Base-by-base conservation (phyloP, 2,113 vertebrate species). In the Kryptolebias marmoratus region DNA sequence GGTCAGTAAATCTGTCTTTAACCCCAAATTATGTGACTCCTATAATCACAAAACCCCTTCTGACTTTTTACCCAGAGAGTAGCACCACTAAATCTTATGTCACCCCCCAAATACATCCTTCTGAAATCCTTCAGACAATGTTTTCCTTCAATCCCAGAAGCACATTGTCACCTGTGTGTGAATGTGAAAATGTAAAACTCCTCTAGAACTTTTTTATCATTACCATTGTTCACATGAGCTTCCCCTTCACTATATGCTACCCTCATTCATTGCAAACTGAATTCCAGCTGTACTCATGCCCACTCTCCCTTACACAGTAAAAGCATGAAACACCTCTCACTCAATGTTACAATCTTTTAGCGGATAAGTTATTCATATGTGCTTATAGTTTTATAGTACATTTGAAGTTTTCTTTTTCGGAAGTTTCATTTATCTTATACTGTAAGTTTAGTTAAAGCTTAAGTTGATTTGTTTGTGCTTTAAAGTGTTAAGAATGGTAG, bases 251-350 rank as follows among this genome's bases (percentile, higher is more conserved):
- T 71, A 62, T 57, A 59, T 60, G 53, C 32, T 71, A 69, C 68
- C 58, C 13, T 81, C 77, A 77, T 82, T 54, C 83, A 81, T 75
- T 60, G 79, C 75, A 75, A 83, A 62, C 28, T 68, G 79, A 76
- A 61, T 64, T 73, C 31, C 63, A 1, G 48, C 54, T 55, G 58
- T 80, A 78, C 64, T 57, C 27, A 71, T 66, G 12, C 66, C 56
- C 65, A 71, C 61, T 63, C 64, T 42, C 16, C 53, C 61, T 65
- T 74, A 16, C 67, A 44, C 73, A 73, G 80, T 75, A 65, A 76
- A 72, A 82, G 89, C 90, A 91, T 90, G 88, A 89, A 60, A 69
- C 75, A 68, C 73, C 75, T 66, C 49, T 75, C 81, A 82, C 84
- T 84, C 54, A 88, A 65, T 88, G 83, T 90, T 74, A 64, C 79